Evolutionary conservation across 2,888 invertebrate species (phyloP), one percentile per base, ranked within the genome.

Genomic region (Cheilosia grossa): DNA sequence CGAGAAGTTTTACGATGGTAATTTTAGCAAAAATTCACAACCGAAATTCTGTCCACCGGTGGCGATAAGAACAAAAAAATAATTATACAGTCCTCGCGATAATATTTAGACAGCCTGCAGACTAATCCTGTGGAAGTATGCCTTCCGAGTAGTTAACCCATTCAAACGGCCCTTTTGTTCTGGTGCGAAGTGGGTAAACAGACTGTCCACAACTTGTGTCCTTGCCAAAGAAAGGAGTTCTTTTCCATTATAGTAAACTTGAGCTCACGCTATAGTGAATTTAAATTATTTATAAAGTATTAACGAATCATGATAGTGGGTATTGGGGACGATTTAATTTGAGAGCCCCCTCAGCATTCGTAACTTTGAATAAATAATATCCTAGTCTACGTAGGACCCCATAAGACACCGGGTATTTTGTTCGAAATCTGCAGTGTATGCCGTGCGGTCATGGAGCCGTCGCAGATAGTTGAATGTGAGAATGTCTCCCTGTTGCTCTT

Each of bases 301-400:
- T 72, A 51, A 72, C 61, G 51, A 51, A 42, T 21, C 30, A 27
- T 40, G 17, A 44, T 44, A 30, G 53, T 59, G 33, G 33, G 27
- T 24, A n/a, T 19, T 17, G n/a, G 40, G 10, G 21, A 64, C 47
- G 54, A 64, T 64, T 58, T 49, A 74, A 74, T 74, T 74, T 64
- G 9, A 69, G 47, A 17, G 47, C 27, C 17, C 47, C 27, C 54
- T 77, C 5, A 89, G 61, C 27, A 88, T 87, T 17, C 91, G 88
- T 58, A 91, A 82, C 87, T 94, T 93, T 1, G 96, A 96, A 89
- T 94, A 95, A 66, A 96, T 93, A 88, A 95, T 94, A 91, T 96
- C 96, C 96, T 96, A 96, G 89, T 96, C 95, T 2, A 96, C 90
- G 89, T 96, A 96, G 37, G 94, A 94, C 1, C 96, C 96, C 72